Conservation (phyloP, 2,113 vertebrate species). For the Perca fluviatilis region DNA sequence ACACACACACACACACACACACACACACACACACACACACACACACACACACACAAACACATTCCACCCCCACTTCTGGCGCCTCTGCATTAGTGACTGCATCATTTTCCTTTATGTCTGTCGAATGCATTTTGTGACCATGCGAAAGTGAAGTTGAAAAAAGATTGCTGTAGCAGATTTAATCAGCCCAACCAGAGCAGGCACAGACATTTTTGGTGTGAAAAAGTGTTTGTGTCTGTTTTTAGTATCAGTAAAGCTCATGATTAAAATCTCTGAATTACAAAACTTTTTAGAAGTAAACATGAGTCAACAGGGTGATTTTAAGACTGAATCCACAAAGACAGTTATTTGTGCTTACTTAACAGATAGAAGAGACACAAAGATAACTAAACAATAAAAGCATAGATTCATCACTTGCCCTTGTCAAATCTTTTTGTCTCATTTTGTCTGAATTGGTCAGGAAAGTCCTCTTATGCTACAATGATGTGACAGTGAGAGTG, state of each 20-base stretch:
- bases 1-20: too few species aligned
- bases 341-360: conserved; percentile 38
- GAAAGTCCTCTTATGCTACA: conserved; percentile 22
- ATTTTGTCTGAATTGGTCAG: conserved; percentile 20
- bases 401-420: conserved; percentile 41
- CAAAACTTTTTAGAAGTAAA: background rate
- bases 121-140: conserved; percentile 15
- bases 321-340: conserved; percentile 6
- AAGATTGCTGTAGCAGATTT: conserved; percentile 31
- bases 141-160: conserved; percentile 28
- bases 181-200: background rate
- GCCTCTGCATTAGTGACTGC: background rate
- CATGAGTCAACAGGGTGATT: background rate
- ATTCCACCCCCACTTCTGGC: too few species aligned
- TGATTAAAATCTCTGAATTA: background rate
- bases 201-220: background rate
- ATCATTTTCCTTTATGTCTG: conserved; percentile 31
- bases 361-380: conserved; percentile 24
- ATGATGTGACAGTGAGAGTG: conserved; percentile 7
- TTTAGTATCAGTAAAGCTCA: background rate
- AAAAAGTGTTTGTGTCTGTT: background rate
- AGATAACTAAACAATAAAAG: conserved; percentile 66
- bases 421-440: conserved; percentile 56
- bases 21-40: too few species aligned
- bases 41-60: too few species aligned